A percentile compares a stretch with the other conserved stretches of the same genome.
Evolutionary conservation across 92 coral and sea anemone species (phyloP).

Genomic region (Porites cylindrica): DNA sequence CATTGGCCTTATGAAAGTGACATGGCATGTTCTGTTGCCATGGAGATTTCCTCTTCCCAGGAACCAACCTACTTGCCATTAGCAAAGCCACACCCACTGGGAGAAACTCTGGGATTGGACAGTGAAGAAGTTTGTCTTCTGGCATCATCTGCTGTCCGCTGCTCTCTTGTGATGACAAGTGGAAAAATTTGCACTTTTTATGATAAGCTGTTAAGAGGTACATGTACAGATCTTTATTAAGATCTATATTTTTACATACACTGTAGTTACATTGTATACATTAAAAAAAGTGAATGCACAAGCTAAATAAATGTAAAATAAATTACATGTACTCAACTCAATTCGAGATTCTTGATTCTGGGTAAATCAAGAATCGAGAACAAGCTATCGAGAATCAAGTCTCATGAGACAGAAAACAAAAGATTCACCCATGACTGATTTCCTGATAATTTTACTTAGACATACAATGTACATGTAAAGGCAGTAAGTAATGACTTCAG

Average conservation of each 20-base stretch:
- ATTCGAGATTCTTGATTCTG: too few species aligned
- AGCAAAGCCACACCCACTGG: constrained; percentile 83
- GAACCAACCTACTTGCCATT: constrained; percentile 51
- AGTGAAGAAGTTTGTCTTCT: constrained; percentile 69
- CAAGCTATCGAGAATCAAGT: too few species aligned
- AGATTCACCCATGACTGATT: too few species aligned
- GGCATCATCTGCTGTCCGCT: constrained; percentile 76
- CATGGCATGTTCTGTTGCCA: constrained; percentile 40
- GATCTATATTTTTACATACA: background rate
- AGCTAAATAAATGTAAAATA: too few species aligned
- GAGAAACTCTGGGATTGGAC: constrained; percentile 59
- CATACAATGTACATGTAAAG: too few species aligned
- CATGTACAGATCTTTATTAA: too few species aligned
- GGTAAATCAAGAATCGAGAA: too few species aligned
- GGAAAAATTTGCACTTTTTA: constrained; percentile 94
- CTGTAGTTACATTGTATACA: background rate
- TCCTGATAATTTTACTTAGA: too few species aligned
- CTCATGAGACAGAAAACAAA: too few species aligned
- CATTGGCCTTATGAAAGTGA: constrained; percentile 81
- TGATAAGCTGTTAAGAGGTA: constrained; percentile 88
- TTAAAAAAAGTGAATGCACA: too few species aligned
- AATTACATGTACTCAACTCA: too few species aligned
- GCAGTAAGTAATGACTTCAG: too few species aligned
- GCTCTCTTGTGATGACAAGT: constrained; percentile 84
- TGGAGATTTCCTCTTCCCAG: constrained; percentile 52